A percentile compares a stretch with the other conserved stretches of the same genome.
These are phyloP conservation scores for Sceloporus tristichus DNA, from an alignment of 2,113 vertebrate species.

Conservation along the genomic window DNA sequence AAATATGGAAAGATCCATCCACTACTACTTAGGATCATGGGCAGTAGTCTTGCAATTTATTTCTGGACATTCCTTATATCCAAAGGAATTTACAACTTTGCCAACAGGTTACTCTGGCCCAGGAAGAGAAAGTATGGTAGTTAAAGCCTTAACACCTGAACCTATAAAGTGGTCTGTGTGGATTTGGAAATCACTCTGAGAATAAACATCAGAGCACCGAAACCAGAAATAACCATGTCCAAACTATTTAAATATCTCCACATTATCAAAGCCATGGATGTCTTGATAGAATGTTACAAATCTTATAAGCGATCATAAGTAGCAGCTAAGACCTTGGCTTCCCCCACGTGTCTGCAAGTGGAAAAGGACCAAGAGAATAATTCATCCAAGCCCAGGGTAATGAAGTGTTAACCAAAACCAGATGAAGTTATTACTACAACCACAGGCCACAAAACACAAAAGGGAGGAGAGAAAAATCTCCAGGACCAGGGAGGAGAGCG, in stretches of 20 bases:
- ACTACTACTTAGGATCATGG: too few relatives aligned
- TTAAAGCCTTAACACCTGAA: conserved; percentile 63
- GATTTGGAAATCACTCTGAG: conserved; percentile 72
- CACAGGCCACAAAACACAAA: conserved; percentile 77
- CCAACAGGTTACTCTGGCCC: not conserved
- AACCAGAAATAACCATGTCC: conserved; percentile 20
- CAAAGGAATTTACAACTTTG: not conserved
- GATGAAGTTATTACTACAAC: conserved; percentile 84
- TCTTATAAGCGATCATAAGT: conserved; percentile 80
- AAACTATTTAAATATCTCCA: conserved; percentile 75
- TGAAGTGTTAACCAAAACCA: conserved; percentile 87
- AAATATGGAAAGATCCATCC: too few relatives aligned
- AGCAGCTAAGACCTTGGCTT: conserved; percentile 75
- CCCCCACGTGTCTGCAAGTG: conserved; percentile 74
- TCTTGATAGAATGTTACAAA: conserved; percentile 82
- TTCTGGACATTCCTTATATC: too few relatives aligned
- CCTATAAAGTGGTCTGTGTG: conserved; percentile 53
- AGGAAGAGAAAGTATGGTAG: not conserved
- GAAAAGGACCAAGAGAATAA: conserved; percentile 78
- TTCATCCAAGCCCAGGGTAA: conserved; percentile 84
- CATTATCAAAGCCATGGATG: conserved; percentile 78
- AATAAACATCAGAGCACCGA: conserved; percentile 45
- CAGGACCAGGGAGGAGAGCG: not conserved
- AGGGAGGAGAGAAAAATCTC: conserved; percentile 45
- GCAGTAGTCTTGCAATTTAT: too few relatives aligned